Conservation (phyloP, 2,888 invertebrate genomes). For the Lottia scabra region DNA sequence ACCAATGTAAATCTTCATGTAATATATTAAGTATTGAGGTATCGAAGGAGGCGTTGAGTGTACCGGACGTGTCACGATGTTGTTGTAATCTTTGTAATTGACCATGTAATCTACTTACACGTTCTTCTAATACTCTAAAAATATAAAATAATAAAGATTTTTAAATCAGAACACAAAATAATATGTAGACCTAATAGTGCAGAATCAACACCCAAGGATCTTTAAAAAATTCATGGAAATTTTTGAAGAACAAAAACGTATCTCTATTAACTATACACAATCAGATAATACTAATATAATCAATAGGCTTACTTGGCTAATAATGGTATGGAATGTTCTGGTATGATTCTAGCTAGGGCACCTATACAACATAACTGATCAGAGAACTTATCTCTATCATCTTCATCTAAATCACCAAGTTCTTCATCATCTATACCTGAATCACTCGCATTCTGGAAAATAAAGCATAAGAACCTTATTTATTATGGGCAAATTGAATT, state of each 20-base stretch:
- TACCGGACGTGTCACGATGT: conserved; percentile 42
- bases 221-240: no score
- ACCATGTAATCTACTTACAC: conserved; percentile 74
- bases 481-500: no score
- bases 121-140: conserved; percentile 76
- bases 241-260: no score
- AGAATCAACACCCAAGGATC: no score
- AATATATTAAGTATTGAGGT: conserved; percentile 74
- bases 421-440: conserved; percentile 69
- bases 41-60: conserved; percentile 50
- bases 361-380: conserved; percentile 84
- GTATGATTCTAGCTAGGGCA: conserved; percentile 70
- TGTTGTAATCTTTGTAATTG: conserved; percentile 70
- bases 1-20: conserved; percentile 93
- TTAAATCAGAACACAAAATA: no score
- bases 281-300: not conserved
- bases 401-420: conserved; percentile 77
- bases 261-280: no score
- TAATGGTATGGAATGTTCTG: conserved; percentile 68
- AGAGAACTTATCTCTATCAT: conserved; percentile 77
- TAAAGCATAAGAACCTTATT: no score
- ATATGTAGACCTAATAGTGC: no score
- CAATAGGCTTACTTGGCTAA: conserved; percentile 69
- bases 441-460: conserved; percentile 8
- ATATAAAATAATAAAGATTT: no score